A percentile compares a stretch with the other conserved stretches of the same genome.
These are phyloP conservation scores for Mus minutoides DNA, from an alignment of 2,797 vertebrate species.

Conservation along the genomic window DNA sequence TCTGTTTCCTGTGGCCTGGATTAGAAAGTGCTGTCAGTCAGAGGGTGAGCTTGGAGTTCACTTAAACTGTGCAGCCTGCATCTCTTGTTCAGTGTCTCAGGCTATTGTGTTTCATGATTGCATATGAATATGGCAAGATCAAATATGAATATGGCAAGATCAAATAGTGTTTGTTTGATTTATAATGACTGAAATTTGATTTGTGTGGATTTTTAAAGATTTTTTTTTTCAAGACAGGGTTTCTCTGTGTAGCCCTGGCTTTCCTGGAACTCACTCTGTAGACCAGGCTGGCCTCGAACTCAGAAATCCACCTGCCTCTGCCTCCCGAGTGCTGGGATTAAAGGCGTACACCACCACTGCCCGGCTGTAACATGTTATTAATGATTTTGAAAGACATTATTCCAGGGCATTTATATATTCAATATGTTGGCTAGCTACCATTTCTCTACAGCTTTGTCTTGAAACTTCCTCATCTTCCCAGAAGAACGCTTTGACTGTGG, in stretches of 20 bases:
- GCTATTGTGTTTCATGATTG: slow-evolving; percentile 26
- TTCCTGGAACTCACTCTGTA: too few species aligned
- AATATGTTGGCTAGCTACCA: not conserved
- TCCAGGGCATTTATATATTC: not conserved
- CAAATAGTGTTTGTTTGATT: not conserved
- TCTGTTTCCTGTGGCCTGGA: not conserved
- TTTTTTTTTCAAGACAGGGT: not conserved
- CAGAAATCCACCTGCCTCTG: too few species aligned
- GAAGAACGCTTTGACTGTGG: not conserved
- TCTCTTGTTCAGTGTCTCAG: not conserved
- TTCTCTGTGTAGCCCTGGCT: too few species aligned
- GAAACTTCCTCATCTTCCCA: not conserved
- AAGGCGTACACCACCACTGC: too few species aligned
- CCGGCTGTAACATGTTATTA: not conserved
- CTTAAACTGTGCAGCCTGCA: not conserved
- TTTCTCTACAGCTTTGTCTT: not conserved
- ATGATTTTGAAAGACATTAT: not conserved
- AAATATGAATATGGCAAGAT: not conserved
- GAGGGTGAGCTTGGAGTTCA: not conserved
- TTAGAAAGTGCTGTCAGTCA: not conserved
- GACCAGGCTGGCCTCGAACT: too few species aligned
- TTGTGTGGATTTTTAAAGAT: not conserved
- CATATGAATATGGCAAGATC: not conserved
- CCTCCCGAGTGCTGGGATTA: too few species aligned
- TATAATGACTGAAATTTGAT: not conserved